phyloP scores from a whole-genome alignment of 2,888 invertebrate genomes.

The Tetrapedia diversipes region DNA sequence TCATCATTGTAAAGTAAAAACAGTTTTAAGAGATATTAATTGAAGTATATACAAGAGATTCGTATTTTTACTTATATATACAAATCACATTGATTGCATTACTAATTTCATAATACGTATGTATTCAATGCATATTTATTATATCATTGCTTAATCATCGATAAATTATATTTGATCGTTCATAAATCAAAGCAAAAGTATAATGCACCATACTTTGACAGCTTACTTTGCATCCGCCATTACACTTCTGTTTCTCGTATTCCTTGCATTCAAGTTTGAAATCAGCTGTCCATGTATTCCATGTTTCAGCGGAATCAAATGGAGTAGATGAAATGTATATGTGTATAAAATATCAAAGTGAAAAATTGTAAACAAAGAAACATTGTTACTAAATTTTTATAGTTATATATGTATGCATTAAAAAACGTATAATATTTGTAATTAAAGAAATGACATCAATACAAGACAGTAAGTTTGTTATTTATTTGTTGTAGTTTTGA shows the following conservation, averaged over 20 bases:
- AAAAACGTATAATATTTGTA: neutral
- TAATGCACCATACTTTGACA: conserved; percentile 69
- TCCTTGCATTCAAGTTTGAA: conserved; percentile 44
- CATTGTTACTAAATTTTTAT: neutral
- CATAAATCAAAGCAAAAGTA: conserved; percentile 42
- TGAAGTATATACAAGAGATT: conserved; percentile 33
- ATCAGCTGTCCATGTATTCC: conserved; percentile 60
- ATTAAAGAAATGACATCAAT: conserved; percentile 68
- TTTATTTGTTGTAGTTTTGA: neutral
- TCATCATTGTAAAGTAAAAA: conserved; percentile 68
- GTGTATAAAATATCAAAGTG: neutral
- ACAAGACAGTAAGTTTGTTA: conserved; percentile 71
- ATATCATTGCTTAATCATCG: conserved; percentile 20
- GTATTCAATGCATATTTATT: conserved; percentile 42
- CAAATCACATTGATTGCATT: conserved; percentile 34
- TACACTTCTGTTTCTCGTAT: conserved; percentile 52
- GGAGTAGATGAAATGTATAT: conserved; percentile 6
- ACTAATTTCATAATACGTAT: conserved; percentile 39
- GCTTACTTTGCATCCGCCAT: conserved; percentile 67
- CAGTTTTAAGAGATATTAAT: conserved; percentile 33
- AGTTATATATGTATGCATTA: neutral
- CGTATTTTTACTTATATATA: conserved; percentile 36
- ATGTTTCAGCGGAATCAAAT: conserved; percentile 23
- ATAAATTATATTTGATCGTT: conserved; percentile 31
- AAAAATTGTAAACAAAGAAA: neutral